Percentiles rank a stretch among this genome's conserved stretches.
Evolutionary conservation across 2,113 vertebrate genomes (phyloP).

Genomic region (Lophura nycthemera): DNA sequence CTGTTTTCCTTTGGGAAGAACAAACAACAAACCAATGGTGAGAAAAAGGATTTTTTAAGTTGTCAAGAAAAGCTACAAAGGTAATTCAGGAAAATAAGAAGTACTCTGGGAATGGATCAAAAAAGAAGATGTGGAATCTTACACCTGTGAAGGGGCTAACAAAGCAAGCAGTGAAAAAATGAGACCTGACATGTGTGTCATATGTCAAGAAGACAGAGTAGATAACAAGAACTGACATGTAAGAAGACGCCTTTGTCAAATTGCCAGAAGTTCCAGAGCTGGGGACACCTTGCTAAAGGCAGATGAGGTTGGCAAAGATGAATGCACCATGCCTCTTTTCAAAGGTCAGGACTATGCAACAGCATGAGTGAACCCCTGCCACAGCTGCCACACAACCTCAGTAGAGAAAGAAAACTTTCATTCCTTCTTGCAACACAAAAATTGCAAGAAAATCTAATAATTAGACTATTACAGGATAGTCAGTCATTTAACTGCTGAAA

Average conservation of each 20-base stretch:
- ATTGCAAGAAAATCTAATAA: constrained; percentile 53
- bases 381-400: neutral
- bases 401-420: neutral
- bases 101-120: neutral
- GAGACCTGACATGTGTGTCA: constrained; percentile 29
- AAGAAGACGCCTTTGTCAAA: constrained; percentile 38
- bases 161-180: constrained; percentile 42
- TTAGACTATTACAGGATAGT: constrained; percentile 63
- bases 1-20: neutral
- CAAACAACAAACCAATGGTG: neutral
- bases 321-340: neutral
- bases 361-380: neutral
- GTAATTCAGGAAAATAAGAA: neutral
- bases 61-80: neutral
- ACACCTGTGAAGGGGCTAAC: constrained; percentile 48
- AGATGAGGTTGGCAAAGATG: constrained; percentile 21
- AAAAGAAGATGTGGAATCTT: neutral
- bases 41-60: neutral
- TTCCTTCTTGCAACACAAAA: constrained; percentile 37
- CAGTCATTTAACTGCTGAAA: constrained; percentile 62
- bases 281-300: constrained; percentile 57
- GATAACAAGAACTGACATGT: constrained; percentile 58
- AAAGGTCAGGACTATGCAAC: constrained; percentile 15
- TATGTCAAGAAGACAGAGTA: constrained; percentile 30
- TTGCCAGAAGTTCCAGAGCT: constrained; percentile 44